Base-by-base conservation (phyloP, 2,888 invertebrate genomes). In the Pandemis cinnamomeana region DNA sequence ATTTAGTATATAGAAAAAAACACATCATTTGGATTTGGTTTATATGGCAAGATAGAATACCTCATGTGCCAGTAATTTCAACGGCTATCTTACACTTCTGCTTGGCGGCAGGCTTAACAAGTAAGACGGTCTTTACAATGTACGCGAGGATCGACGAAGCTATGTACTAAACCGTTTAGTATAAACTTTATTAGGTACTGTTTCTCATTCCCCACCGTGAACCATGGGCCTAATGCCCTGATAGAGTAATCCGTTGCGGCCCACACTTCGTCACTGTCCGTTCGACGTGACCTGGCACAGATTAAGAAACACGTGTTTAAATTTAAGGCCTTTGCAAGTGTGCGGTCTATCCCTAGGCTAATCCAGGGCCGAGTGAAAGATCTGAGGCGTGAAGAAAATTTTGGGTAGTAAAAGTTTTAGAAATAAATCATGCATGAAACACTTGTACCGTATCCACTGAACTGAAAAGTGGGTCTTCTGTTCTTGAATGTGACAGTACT, bases 201-300 rank as follows among this genome's bases (percentile, higher is more conserved):
- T 55, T 61, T 11, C 10, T 2, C 1, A 20, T 20, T n/a, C 36
- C 5, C 13, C 41, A 74, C 70, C 44, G 70, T 66, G 66, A 36
- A 0, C 44, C 67, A 36, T 46, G 27, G 72, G 74, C 73, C 73
- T 73, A 72, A 76, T 73, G 70, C 73, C 72, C 73, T 77, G 78
- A 78, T 78, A 78, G 76, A 77, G 78, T 78, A 78, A 80, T 78
- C 77, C 77, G 67, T 71, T 46, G 77, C 72, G 69, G 67, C 89
- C 73, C 88, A 83, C 84, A 90, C 90, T 93, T 88, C 89, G 88
- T 91, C 91, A 91, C 86, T 93, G 92, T 92, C 92, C 82, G 80
- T 79, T 77, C 82, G 86, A 81, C 77, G 83, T 86, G 85, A 87
- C 88, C 88, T 86, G 86, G 84, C 84, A 84, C 78, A 86, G 89